These are phyloP conservation scores for Geotrupes spiniger DNA, from an alignment of 2,888 invertebrate species.

Conservation along the genomic window DNA sequence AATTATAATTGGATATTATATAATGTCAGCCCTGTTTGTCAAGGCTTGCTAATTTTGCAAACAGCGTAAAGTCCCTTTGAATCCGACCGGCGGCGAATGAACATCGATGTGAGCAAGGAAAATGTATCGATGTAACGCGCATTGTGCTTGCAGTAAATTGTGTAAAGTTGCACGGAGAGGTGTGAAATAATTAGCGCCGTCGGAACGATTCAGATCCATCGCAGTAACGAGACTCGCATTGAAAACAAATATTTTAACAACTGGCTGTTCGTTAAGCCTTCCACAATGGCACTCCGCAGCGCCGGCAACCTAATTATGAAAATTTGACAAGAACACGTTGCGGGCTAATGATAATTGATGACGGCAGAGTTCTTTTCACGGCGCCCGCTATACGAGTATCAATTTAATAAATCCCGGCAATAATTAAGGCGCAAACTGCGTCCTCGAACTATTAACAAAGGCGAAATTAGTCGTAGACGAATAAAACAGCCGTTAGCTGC, in stretches of 20 bases:
- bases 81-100: too few species aligned
- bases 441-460: conserved; percentile 48
- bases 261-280: conserved; percentile 39
- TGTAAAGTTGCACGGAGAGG: conserved; percentile 30
- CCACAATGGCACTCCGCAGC: conserved; percentile 45
- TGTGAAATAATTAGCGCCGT: conserved; percentile 36
- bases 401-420: conserved; percentile 46
- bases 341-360: conserved; percentile 47
- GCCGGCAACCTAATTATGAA: conserved; percentile 48
- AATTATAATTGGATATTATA: too few species aligned
- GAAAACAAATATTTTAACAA: conserved; percentile 40
- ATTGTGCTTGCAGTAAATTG: conserved; percentile 31
- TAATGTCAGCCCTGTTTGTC: too few species aligned
- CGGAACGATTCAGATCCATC: conserved; percentile 29
- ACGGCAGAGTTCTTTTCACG: conserved; percentile 40
- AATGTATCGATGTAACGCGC: conserved; percentile 28
- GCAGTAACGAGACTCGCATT: conserved; percentile 33
- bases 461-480: conserved; percentile 43
- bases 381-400: conserved; percentile 37
- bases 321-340: conserved; percentile 49
- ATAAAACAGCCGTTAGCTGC: conserved; percentile 41
- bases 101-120: conserved; percentile 20
- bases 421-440: conserved; percentile 47
- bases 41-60: too few species aligned
- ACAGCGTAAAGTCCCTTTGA: too few species aligned